A percentile compares a stretch with the other conserved stretches of the same genome.
These are phyloP conservation scores for Brachypteracias leptosomus DNA, from an alignment of 2,113 vertebrate genomes.

Conservation along the genomic window DNA sequence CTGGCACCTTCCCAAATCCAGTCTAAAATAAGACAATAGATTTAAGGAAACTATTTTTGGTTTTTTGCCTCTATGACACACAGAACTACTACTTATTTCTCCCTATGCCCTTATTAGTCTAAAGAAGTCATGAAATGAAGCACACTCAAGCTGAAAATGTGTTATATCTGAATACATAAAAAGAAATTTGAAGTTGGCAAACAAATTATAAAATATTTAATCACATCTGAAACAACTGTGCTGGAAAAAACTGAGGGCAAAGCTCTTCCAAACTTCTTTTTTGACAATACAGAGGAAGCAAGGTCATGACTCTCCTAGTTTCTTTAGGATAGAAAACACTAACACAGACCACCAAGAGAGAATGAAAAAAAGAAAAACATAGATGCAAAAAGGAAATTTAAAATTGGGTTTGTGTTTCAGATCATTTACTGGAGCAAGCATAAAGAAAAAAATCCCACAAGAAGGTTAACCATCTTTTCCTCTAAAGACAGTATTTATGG, in stretches of 20 bases:
- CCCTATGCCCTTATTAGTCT: neutral
- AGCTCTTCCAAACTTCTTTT: neutral
- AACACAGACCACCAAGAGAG: neutral
- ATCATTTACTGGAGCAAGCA: neutral
- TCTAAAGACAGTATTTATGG: constrained; percentile 14
- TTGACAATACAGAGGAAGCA: neutral
- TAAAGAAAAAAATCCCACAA: constrained; percentile 2
- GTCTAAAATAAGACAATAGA: neutral
- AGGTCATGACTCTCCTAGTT: neutral
- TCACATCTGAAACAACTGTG: neutral
- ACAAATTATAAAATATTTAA: neutral
- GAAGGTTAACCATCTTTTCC: constrained; percentile 33
- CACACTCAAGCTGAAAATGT: neutral
- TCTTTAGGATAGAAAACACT: neutral
- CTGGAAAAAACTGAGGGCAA: neutral
- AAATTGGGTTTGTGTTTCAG: neutral
- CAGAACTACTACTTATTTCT: neutral
- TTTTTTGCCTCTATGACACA: neutral
- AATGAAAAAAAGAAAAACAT: neutral
- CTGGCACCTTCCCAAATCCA: neutral
- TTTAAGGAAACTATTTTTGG: neutral
- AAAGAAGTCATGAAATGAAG: neutral
- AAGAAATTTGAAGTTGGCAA: neutral
- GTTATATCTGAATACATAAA: neutral
- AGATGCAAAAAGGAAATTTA: neutral